phyloP scores from a whole-genome alignment of 2,797 vertebrate species.

The Acrossocheilus wenchowensis region DNA sequence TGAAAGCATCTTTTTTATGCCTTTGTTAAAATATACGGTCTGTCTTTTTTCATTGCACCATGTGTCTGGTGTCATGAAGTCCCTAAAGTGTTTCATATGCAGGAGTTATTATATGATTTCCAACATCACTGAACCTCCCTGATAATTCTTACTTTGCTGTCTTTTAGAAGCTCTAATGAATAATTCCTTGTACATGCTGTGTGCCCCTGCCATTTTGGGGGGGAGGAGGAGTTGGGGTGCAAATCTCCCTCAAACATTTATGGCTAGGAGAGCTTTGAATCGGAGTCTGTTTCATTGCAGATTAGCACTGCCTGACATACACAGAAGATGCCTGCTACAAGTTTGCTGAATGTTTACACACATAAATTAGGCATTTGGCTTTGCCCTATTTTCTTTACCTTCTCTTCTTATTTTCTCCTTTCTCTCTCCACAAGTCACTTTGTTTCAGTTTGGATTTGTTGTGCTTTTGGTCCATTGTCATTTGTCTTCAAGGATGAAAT shows the following conservation, averaged over 20 bases:
- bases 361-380: slow-evolving; percentile 52
- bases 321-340: slow-evolving; percentile 53
- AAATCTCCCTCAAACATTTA: slow-evolving; percentile 58
- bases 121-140: neutral
- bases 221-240: neutral
- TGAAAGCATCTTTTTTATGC: neutral
- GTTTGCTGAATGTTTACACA: slow-evolving; percentile 62
- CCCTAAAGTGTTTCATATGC: slow-evolving; percentile 17
- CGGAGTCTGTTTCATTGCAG: slow-evolving; percentile 64
- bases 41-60: neutral
- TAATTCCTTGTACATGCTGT: slow-evolving; percentile 35
- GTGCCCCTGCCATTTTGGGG: neutral
- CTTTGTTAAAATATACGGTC: neutral
- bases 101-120: neutral
- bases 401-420: slow-evolving; percentile 29
- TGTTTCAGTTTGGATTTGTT: slow-evolving; percentile 19
- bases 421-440: neutral
- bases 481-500: slow-evolving; percentile 61
- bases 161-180: slow-evolving; percentile 20
- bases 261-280: slow-evolving; percentile 63
- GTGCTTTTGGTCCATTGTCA: neutral
- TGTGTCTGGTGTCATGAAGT: neutral
- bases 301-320: slow-evolving; percentile 63
- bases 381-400: slow-evolving; percentile 29
- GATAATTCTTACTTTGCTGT: slow-evolving; percentile 28